Base-by-base conservation (phyloP, 2,888 invertebrate species). In the Dichetophora obliterata region DNA sequence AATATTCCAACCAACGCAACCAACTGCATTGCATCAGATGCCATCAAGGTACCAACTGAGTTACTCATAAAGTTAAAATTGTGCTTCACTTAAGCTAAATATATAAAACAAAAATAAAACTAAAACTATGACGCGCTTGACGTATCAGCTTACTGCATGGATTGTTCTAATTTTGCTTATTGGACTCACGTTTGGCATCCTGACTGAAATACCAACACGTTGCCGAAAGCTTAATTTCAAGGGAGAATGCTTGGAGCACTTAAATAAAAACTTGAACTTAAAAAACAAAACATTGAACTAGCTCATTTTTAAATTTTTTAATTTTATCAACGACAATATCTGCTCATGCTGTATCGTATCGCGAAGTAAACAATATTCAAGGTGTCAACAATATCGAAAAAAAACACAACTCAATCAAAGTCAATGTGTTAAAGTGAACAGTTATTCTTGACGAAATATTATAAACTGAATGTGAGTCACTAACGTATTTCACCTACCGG, bases 401-500 rank as follows among this genome's bases (percentile, higher is more conserved):
- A 59, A 22, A 27, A 24, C 16, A 24, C 59, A 43, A 43, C 14
- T 43, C 43, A 43, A 43, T 43, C 43, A 43, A 34, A 66, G 65
- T 34, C 8, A 65, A 65, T 19, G 65, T 66, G 16, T 37, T 43
- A 66, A 16, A 43, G 22, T 66, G 16, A 16, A 66, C 43, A 22
- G 11, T n/a, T 34, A 14, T 43, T 43, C 14, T 66, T 66, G 5
- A 31, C 34, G 34, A 65, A 34, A n/a, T 65, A 14, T 27, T n/a
- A n/a, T 34, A 37, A 43, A 37, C 66, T 66, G 66, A n/a, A 48
- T 22, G 11, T 66, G 66, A 59, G 24, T 59, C 59, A 59, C 27
- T 59, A 4, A 59, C 27, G 1, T 59, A 54, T 6, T 22, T 54
- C 9, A 19, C 22, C 19, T 19, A n/a, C n/a, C 3, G 19, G 54